Conservation (phyloP, 2,797 vertebrate genomes). For the Schizopygopsis pylzovi region DNA sequence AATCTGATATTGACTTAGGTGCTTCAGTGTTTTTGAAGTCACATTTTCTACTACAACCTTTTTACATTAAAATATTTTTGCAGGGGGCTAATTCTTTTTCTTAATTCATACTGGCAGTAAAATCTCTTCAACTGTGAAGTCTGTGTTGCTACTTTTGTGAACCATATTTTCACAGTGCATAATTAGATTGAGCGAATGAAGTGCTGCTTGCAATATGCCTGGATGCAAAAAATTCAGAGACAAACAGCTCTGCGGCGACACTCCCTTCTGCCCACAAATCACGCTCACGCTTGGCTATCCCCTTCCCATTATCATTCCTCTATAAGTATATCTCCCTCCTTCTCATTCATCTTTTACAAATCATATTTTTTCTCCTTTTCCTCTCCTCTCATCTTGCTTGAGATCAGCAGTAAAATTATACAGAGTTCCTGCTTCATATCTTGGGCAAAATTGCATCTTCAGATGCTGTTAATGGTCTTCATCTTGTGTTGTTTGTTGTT, state of each 20-base stretch:
- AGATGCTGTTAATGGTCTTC: background rate
- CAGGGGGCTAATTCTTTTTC: background rate
- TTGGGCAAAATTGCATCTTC: slow-evolving; percentile 14
- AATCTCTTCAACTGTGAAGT: slow-evolving; percentile 38
- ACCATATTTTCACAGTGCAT: slow-evolving; percentile 34
- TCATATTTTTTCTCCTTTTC: slow-evolving; percentile 19
- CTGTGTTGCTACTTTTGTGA: slow-evolving; percentile 27
- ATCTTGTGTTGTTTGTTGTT: slow-evolving; percentile 5
- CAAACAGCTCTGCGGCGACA: slow-evolving; percentile 39
- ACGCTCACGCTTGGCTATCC: slow-evolving; percentile 28
- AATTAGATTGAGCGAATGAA: slow-evolving; percentile 16
- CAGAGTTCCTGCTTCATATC: background rate
- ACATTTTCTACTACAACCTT: background rate
- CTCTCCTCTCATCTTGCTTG: slow-evolving; percentile 13
- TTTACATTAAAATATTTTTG: slow-evolving; percentile 42
- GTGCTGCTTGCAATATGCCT: slow-evolving; percentile 32
- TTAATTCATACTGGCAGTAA: slow-evolving; percentile 25
- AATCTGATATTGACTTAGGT: background rate
- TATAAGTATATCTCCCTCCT: background rate
- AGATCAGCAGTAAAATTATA: background rate
- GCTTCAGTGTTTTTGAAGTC: background rate
- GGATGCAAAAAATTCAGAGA: slow-evolving; percentile 33
- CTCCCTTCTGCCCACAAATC: slow-evolving; percentile 45
- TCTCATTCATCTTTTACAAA: slow-evolving; percentile 38
- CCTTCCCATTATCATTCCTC: slow-evolving; percentile 40